A percentile compares a stretch with the other conserved stretches of the same genome.
phyloP scores from a whole-genome alignment of 2,797 vertebrate genomes.

The Darevskia mixta region DNA sequence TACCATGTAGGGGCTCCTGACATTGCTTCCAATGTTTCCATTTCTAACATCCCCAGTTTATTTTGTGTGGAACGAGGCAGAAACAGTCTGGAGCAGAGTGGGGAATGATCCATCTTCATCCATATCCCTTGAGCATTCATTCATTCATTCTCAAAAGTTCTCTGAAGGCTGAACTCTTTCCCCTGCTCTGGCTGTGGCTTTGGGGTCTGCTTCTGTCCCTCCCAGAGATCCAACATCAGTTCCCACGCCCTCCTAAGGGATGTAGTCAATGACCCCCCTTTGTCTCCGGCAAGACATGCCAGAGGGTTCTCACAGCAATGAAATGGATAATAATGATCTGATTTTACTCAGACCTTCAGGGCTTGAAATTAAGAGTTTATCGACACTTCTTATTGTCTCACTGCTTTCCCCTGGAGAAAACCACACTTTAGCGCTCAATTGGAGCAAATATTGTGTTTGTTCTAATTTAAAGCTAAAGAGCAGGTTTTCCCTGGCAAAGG shows the following conservation, averaged over 20 bases:
- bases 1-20: neutral
- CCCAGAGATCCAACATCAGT: constrained; percentile 13
- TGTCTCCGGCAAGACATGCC: constrained; percentile 17
- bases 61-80: neutral
- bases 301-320: neutral
- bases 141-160: neutral
- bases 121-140: constrained; percentile 18
- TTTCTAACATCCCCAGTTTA: neutral
- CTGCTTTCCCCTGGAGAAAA: too few species aligned
- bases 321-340: constrained; percentile 17
- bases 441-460: too few species aligned
- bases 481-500: too few species aligned
- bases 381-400: too few species aligned
- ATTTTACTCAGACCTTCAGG: neutral
- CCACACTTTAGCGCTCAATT: too few species aligned
- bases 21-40: neutral
- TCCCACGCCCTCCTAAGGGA: constrained; percentile 41
- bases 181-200: neutral
- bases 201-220: neutral
- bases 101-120: neutral
- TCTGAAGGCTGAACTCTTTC: neutral
- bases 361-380: constrained; percentile 1
- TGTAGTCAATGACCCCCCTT: neutral
- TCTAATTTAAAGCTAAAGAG: too few species aligned
- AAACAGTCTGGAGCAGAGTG: too few species aligned